phyloP scores from a whole-genome alignment of 2,888 invertebrate genomes.

The Alloplasta piceator region DNA sequence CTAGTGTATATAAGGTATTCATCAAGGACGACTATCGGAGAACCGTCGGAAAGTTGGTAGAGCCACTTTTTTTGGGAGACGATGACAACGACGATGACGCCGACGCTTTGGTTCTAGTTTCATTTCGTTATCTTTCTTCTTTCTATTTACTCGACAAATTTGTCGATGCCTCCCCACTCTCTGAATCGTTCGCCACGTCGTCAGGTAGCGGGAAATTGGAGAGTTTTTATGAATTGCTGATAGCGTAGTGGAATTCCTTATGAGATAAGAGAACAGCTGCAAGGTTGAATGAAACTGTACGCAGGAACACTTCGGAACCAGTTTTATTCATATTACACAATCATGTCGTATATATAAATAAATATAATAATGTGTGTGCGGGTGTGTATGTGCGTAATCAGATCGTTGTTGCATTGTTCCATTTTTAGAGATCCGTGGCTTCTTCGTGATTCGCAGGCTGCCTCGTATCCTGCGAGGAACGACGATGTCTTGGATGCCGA shows the following conservation, averaged over 20 bases:
- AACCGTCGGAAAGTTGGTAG: neutral
- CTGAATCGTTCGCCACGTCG: neutral
- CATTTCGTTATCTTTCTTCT: neutral
- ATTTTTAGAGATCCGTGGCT: neutral
- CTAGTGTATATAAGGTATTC: neutral
- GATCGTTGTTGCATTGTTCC: neutral
- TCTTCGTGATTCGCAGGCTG: slow-evolving; percentile 4
- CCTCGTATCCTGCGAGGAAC: neutral
- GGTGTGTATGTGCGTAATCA: neutral
- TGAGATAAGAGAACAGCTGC: slow-evolving; percentile 25
- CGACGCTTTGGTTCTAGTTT: neutral
- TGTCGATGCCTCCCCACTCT: neutral
- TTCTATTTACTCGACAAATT: neutral
- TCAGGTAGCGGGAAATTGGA: neutral
- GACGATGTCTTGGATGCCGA: neutral
- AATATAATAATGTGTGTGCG: slow-evolving; percentile 5
- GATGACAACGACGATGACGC: neutral
- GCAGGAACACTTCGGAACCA: slow-evolving; percentile 47
- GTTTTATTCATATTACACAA: slow-evolving; percentile 66
- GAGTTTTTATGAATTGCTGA: neutral
- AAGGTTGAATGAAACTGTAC: slow-evolving; percentile 64
- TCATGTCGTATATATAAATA: slow-evolving; percentile 20
- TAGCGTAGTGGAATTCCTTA: slow-evolving; percentile 10
- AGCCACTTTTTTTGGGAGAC: neutral
- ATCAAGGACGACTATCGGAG: slow-evolving; percentile 5